These are phyloP conservation scores for Ginglymostoma cirratum DNA, from an alignment of 2,113 vertebrate species.

Conservation along the genomic window DNA sequence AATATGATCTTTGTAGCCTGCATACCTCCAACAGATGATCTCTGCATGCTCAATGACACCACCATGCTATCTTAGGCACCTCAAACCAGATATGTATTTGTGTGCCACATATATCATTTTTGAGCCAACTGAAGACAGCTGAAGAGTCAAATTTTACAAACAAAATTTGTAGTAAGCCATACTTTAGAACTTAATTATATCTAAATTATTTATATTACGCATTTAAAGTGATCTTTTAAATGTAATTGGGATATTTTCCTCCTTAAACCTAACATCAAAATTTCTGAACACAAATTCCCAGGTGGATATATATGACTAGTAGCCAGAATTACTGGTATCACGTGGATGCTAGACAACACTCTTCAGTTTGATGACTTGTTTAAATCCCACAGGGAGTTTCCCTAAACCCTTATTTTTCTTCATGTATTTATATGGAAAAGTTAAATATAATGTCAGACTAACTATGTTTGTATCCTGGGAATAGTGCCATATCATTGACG, in stretches of 20 bases:
- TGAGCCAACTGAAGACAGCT: neutral
- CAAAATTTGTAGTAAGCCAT: neutral
- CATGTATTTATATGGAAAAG: neutral
- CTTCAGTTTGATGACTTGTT: neutral
- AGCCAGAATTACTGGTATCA: neutral
- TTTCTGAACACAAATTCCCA: neutral
- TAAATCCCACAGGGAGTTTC: neutral
- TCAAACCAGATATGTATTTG: neutral
- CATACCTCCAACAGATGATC: neutral
- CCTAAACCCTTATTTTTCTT: neutral
- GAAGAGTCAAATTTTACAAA: neutral
- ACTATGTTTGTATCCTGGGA: neutral
- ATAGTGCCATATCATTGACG: neutral
- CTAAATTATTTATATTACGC: no score
- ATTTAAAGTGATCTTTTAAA: neutral
- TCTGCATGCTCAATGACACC: no score
- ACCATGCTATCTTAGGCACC: neutral
- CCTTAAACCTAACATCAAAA: neutral
- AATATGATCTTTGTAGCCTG: neutral
- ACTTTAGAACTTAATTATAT: neutral
- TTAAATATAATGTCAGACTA: constrained; percentile 8
- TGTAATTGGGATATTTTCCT: neutral
- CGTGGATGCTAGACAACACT: neutral
- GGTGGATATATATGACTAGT: neutral
- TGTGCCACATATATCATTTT: neutral